These are phyloP conservation scores for Cremastobaeus sp. DNA, from an alignment of 2,888 invertebrate species.

Conservation along the genomic window DNA sequence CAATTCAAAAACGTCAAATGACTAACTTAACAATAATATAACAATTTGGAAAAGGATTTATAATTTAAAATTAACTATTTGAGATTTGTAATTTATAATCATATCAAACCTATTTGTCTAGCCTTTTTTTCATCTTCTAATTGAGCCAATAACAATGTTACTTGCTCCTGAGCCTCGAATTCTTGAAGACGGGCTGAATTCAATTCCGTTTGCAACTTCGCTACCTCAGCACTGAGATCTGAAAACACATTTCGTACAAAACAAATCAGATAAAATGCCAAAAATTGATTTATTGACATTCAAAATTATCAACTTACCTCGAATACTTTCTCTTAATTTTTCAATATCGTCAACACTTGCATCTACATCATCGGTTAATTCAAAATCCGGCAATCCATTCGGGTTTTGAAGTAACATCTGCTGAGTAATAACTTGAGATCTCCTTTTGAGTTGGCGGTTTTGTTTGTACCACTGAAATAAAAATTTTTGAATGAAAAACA, in stretches of 20 bases:
- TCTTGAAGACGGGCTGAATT: constrained; percentile 83
- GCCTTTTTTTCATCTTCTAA: constrained; percentile 80
- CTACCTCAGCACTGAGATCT: constrained; percentile 83
- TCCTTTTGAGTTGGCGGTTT: constrained; percentile 85
- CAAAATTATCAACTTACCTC: constrained; percentile 69
- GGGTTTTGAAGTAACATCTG: constrained; percentile 81
- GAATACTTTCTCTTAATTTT: constrained; percentile 83
- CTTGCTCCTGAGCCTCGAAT: constrained; percentile 85
- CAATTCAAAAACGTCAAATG: no score
- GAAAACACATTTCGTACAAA: constrained; percentile 57
- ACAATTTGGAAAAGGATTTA: no score
- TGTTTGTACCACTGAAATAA: constrained; percentile 85
- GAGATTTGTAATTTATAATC: constrained; percentile 1
- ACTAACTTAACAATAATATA: no score
- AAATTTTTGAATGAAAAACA: background rate
- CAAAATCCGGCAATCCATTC: constrained; percentile 76
- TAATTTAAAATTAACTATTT: no score
- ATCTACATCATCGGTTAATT: constrained; percentile 73
- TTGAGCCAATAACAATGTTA: constrained; percentile 72
- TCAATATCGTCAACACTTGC: constrained; percentile 81
- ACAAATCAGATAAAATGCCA: background rate
- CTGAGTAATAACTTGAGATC: constrained; percentile 83
- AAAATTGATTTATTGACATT: background rate
- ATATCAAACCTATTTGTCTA: constrained; percentile 68
- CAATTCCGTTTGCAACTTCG: constrained; percentile 83